Base-by-base conservation (phyloP, 2,888 invertebrate species). In the Folsomia manolachei region DNA sequence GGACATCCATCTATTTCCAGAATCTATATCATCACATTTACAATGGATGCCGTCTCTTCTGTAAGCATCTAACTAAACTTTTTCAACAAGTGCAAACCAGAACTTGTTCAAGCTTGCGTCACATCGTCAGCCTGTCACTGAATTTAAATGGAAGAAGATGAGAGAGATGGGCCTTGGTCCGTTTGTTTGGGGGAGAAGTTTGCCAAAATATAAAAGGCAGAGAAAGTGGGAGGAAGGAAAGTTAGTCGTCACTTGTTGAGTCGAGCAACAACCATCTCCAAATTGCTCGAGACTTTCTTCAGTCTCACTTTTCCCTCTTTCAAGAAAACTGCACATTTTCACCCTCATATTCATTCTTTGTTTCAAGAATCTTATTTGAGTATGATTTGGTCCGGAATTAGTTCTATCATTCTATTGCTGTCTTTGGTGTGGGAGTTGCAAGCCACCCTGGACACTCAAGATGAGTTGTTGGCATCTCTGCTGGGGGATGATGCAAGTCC, bases 401-500 rank as follows among this genome's bases (percentile, higher is more conserved):
- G 65, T 65, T 63, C 60, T 52, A 24, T 70, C 1, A 26, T 74
- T n/a, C 52, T 76, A 9, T 1, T 67, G 2, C 1, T 67, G 1
- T 63, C 63, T 52, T 39, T 76, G 23, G 27, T 63, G 14, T 61
- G 64, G 60, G 65, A 70, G 2, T 71, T 69, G 18, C 52, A 60
- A 14, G 71, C 68, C 1, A 63, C 73, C 1, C 63, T 62, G 51
- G 75, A 76, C 52, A 70, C 76, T 2, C 72, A 71, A 67, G 79
- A 79, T 66, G 78, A 79, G 21, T 63, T 77, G 11, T 63, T 78
- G 65, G 68, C 75, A 24, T 69, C 71, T 4, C 60, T 78, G 61
- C 21, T 73, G 39, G 78, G 73, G 51, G 77, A 74, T n/a, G 78
- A 80, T 69, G 73, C 73, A 2, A 79, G 79, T 66, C 81, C 81